Conservation (phyloP, 2,797 vertebrate genomes). For the Megaceryle alcyon region DNA sequence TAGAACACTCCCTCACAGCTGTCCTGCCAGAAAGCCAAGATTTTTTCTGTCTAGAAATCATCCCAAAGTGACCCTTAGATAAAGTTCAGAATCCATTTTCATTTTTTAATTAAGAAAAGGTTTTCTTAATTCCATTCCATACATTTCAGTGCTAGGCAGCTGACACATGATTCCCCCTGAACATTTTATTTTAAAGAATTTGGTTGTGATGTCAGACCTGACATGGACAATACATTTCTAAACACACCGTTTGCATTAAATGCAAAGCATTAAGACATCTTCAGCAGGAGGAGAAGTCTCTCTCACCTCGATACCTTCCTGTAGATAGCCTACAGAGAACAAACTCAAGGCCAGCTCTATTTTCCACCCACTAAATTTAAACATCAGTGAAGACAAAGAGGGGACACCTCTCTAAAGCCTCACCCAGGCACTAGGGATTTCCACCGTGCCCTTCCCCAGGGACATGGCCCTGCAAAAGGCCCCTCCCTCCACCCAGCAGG, state of each 20-base stretch:
- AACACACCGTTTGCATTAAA: conserved; percentile 37
- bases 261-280: background rate
- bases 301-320: background rate
- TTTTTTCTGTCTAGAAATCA: conserved; percentile 78
- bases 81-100: conserved; percentile 76
- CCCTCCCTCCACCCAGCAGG: background rate
- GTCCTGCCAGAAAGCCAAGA: conserved; percentile 75
- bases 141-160: conserved; percentile 57
- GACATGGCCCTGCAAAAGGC: background rate
- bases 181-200: conserved; percentile 46
- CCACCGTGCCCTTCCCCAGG: background rate
- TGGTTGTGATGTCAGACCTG: conserved; percentile 48
- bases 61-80: conserved; percentile 81
- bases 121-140: conserved; percentile 69
- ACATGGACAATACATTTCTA: conserved; percentile 39
- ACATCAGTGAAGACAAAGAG: background rate
- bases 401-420: background rate
- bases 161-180: conserved; percentile 43
- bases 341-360: background rate
- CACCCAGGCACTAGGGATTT: background rate
- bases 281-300: background rate
- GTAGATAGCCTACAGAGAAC: background rate
- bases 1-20: conserved; percentile 83
- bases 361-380: background rate
- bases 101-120: conserved; percentile 71